A percentile compares a stretch with the other conserved stretches of the same genome.
These are phyloP conservation scores for Cynopterus sphinx DNA, from an alignment of 2,797 vertebrate species.

Conservation along the genomic window DNA sequence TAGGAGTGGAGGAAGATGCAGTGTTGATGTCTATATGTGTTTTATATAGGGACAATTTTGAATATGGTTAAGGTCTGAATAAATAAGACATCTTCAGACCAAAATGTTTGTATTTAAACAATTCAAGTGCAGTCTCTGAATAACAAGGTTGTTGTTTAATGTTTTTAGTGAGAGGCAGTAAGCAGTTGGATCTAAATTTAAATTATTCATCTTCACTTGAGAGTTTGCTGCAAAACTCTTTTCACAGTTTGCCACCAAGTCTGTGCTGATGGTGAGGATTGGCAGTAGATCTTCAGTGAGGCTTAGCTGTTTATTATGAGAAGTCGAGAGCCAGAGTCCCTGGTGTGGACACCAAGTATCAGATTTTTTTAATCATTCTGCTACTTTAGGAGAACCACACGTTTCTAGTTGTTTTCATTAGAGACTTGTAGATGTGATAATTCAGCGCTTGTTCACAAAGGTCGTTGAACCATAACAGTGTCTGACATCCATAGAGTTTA, in stretches of 20 bases:
- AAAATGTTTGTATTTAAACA: not conserved
- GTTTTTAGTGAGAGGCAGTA: not conserved
- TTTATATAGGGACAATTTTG: not conserved
- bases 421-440: not conserved
- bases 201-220: not conserved
- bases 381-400: not conserved
- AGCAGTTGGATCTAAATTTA: not conserved
- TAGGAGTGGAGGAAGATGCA: not conserved
- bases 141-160: not conserved
- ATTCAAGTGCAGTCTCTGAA: not conserved
- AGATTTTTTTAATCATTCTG: not conserved
- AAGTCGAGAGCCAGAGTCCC: not conserved
- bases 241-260: not conserved
- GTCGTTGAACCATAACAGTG: not conserved
- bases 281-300: not conserved
- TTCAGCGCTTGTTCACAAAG: not conserved
- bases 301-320: not conserved
- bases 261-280: not conserved
- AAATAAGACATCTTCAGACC: not conserved
- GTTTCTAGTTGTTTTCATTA: not conserved
- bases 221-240: not conserved
- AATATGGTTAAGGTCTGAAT: not conserved
- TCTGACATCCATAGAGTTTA: not conserved
- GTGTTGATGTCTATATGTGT: not conserved
- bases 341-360: not conserved